phyloP scores from a whole-genome alignment of 2,797 vertebrate species.

The Xenentodon cancila region DNA sequence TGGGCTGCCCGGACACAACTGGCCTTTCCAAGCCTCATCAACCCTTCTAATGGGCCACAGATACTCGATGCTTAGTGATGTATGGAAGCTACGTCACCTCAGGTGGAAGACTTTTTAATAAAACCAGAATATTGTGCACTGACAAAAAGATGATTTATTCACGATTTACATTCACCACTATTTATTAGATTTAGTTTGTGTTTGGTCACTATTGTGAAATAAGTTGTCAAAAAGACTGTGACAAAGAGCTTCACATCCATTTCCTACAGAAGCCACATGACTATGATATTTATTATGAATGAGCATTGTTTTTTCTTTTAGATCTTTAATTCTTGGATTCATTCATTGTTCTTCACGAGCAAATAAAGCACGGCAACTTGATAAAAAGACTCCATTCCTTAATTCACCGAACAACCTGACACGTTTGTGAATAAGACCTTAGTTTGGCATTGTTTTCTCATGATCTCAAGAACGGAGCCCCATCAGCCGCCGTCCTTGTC shows the following conservation, averaged over 20 bases:
- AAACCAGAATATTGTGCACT: conserved; percentile 46
- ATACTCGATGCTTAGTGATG: conserved; percentile 56
- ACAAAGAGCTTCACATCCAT: too few relatives aligned
- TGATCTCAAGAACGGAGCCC: too few relatives aligned
- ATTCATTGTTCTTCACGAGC: too few relatives aligned
- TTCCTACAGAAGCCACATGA: too few relatives aligned
- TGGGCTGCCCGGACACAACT: conserved; percentile 61
- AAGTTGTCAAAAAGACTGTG: too few relatives aligned
- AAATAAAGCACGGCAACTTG: too few relatives aligned
- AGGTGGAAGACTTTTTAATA: conserved; percentile 53
- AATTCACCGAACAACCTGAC: too few relatives aligned
- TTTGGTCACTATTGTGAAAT: conserved; percentile 2
- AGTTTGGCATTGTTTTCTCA: background rate
- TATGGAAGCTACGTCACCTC: conserved; percentile 46
- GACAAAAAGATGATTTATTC: conserved; percentile 48
- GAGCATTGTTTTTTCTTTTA: too few relatives aligned
- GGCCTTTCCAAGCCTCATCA: conserved; percentile 75
- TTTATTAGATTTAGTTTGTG: conserved; percentile 22
- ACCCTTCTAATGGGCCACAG: conserved; percentile 68
- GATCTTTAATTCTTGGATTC: too few relatives aligned
- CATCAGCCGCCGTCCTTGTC: conserved; percentile 10
- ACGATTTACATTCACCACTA: conserved; percentile 28
- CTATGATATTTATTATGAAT: too few relatives aligned
- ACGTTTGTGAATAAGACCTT: too few relatives aligned
- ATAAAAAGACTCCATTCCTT: too few relatives aligned